Evolutionary conservation across 1,140 invertebrate genomes (phyloP).

Genomic region (Brachionus rotundiformis): DNA sequence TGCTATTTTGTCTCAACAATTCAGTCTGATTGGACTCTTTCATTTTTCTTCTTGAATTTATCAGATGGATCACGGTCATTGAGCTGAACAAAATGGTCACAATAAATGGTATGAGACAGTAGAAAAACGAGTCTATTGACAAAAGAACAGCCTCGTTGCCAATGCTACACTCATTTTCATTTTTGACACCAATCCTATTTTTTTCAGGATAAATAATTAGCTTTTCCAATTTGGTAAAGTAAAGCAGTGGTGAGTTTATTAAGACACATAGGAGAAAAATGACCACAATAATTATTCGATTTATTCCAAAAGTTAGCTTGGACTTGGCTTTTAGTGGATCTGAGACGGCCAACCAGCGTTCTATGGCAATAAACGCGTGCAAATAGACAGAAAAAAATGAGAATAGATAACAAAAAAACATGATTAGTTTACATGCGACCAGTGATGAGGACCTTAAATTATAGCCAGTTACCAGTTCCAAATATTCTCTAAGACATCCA

Average conservation of each 20-base stretch:
- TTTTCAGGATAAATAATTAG: neutral
- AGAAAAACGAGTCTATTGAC: constrained; percentile 18
- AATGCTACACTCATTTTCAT: neutral
- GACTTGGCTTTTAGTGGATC: constrained; percentile 6
- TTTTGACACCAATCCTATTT: neutral
- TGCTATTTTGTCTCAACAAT: constrained; percentile 5
- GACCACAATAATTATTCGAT: neutral
- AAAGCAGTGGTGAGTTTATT: neutral
- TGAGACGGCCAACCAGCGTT: constrained; percentile 5
- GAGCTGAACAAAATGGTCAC: constrained; percentile 13
- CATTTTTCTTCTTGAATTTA: constrained; percentile 11
- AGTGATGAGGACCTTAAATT: neutral
- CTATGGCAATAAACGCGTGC: constrained; percentile 31
- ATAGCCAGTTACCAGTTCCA: neutral
- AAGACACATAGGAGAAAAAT: neutral
- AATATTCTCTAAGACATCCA: constrained; percentile 33
- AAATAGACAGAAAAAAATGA: constrained; percentile 33
- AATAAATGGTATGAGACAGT: constrained; percentile 24
- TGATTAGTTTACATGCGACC: neutral
- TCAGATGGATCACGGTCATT: constrained; percentile 2
- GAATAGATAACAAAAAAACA: constrained; percentile 35
- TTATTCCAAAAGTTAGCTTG: neutral
- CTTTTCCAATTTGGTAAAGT: neutral
- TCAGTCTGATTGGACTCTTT: constrained; percentile 31
- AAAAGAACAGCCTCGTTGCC: neutral